phyloP scores from a whole-genome alignment of 2,888 invertebrate species.

The Dryococelus australis region DNA sequence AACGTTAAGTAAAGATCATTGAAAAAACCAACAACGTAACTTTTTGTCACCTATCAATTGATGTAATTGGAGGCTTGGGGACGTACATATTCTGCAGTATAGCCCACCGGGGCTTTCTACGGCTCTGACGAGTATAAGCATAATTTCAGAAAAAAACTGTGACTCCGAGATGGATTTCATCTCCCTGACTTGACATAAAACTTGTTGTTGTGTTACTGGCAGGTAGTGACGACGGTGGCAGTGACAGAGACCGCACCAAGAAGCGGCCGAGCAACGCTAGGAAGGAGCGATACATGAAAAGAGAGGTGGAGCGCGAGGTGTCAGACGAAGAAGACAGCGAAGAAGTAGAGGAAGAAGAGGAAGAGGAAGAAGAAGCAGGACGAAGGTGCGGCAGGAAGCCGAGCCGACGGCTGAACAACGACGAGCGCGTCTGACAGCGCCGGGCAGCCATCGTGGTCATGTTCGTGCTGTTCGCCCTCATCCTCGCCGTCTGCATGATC shows the following conservation, averaged over 20 bases:
- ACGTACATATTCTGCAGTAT: too few species aligned
- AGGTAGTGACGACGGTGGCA: neutral
- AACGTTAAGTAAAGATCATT: too few species aligned
- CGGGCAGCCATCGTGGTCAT: slow-evolving; percentile 65
- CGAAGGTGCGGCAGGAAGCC: slow-evolving; percentile 48
- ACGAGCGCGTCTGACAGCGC: slow-evolving; percentile 63
- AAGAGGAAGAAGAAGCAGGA: slow-evolving; percentile 35
- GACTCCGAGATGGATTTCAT: too few species aligned
- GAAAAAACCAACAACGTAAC: too few species aligned
- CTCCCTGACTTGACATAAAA: too few species aligned
- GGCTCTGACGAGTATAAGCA: too few species aligned
- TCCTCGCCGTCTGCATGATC: slow-evolving; percentile 63
- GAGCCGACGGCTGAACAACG: slow-evolving; percentile 24
- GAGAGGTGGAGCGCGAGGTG: slow-evolving; percentile 42
- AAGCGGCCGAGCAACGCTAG: slow-evolving; percentile 35
- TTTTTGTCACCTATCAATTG: too few species aligned
- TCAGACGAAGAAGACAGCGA: slow-evolving; percentile 34
- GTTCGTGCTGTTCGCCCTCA: slow-evolving; percentile 64
- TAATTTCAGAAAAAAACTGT: too few species aligned
- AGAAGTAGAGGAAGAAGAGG: slow-evolving; percentile 31
- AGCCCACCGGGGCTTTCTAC: too few species aligned
- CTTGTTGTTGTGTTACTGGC: neutral
- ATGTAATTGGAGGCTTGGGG: too few species aligned
- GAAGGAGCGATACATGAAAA: slow-evolving; percentile 44
- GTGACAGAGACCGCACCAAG: slow-evolving; percentile 7